Base-by-base conservation (phyloP, 2,797 vertebrate genomes). In the Pseudotriccus pelzelni region DNA sequence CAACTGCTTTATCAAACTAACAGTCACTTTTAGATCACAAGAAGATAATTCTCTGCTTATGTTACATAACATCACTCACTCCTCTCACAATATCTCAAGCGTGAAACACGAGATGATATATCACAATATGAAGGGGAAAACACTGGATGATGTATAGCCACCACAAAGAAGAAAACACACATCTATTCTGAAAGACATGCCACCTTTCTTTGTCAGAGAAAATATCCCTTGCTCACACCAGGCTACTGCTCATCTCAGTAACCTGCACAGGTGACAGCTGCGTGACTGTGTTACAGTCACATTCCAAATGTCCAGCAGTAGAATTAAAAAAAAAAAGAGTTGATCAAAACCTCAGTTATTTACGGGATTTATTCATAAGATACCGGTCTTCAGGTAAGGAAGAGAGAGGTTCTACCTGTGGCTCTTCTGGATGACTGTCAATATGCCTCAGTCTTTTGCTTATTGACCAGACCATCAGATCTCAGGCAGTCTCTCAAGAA, bases 1-100 rank as follows among this genome's bases (percentile, higher is more conserved):
- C 55, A 59, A 96, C 97, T 96, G 97, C 95, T 97, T 97, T 97
- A 94, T 92, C 94, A 83, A 95, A 95, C 84, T 67, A 96, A 96
- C 92, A 94, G 94, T 91, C 88, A 95, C 84, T 96, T 95, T 89
- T 84, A 80, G 92, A 96, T 88, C 86, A n/a, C 36, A 92, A 83
- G 70, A 83, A 85, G 79, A 94, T 93, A 89, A 94, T 87, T 83
- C 93, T 93, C 90, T 88, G 89, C 89, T 94, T 94, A 77, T 80
- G 93, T 97, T 97, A 95, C 86, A 94, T 96, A 97, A 95, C 89
- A 96, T 94, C 91, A 94, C 83, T 91, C 85, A 95, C 91, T 93
- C 28, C 62, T 93, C 94, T 93, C 90, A 60, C 87, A 86, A 32
- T 59, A 90, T 90, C 86, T 90, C 80, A 90, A 91, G 83, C 72